Evolutionary conservation across 2,888 invertebrate species (phyloP), one percentile per base, ranked within the genome.

Genomic region (Hofmannophila pseudospretella): DNA sequence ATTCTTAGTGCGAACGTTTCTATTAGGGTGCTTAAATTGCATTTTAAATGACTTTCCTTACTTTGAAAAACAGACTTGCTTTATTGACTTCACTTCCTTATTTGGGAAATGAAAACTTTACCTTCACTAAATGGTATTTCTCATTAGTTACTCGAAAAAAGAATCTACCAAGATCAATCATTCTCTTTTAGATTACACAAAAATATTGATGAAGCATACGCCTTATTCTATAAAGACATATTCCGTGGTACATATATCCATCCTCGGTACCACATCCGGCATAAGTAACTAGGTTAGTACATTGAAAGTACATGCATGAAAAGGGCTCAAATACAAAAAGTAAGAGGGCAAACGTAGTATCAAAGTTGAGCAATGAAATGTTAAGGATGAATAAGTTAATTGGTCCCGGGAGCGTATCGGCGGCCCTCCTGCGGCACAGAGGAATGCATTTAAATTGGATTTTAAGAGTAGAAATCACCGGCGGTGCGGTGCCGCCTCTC

Each of bases 381-480:
- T 82, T 84, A 81, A 80, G 85, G 84, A 82, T 84, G 85, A 82
- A 85, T 85, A 85, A 84, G 84, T 84, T 86, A 86, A 86, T 85
- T 85, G 85, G 76, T 65, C 85, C 76, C 81, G 54, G 66, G 77
- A 78, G 84, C 74, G 81, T 82, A 85, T 84, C 82, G 82, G 68
- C 70, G 71, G 66, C 69, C 71, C 78, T 79, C 78, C 81, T 79
- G 84, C 69, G 85, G 80, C 82, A 75, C 84, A 82, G 82, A 84
- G 86, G 85, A 86, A 86, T 86, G 85, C 86, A 86, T 86, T 86
- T 86, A 86, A 86, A 86, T 86, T 85, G 85, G 85, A 84, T 85
- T 86, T 85, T 86, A 86, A 85, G 86, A 85, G 82, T 79, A 81
- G 84, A 84, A 86, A 86, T 85, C 85, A 82, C 81, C 76, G 75